Evolutionary conservation across 2,797 vertebrate species (phyloP).

Genomic region (Picus viridis): DNA sequence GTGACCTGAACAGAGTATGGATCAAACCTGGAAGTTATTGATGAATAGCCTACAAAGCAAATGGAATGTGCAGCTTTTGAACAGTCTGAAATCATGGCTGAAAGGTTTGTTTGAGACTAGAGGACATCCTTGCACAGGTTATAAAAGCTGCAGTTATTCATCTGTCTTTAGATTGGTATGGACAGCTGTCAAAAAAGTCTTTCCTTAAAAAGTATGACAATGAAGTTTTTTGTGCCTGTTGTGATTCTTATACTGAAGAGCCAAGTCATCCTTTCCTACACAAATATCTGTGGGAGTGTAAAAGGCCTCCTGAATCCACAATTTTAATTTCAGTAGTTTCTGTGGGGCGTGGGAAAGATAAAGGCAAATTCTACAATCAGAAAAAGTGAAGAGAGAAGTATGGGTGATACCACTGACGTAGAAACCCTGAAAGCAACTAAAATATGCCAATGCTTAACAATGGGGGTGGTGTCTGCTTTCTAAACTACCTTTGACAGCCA

Average conservation of each 20-base stretch:
- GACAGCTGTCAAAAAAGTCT: neutral
- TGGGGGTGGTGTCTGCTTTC: neutral
- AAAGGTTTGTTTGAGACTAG: neutral
- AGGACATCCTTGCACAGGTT: neutral
- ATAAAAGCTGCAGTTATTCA: neutral
- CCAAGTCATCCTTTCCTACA: slow-evolving; percentile 26
- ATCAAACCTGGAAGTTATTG: neutral
- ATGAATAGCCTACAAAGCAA: neutral
- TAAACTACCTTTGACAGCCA: neutral
- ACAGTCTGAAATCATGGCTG: neutral
- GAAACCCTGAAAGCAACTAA: neutral
- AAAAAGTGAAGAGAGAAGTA: neutral
- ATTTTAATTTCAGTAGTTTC: slow-evolving; percentile 5
- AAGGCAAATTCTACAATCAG: neutral
- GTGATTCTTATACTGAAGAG: slow-evolving; percentile 1
- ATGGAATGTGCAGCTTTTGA: neutral
- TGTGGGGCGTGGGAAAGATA: neutral
- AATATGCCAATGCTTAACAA: neutral
- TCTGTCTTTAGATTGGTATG: neutral
- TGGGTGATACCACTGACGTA: neutral
- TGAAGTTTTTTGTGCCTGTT: neutral
- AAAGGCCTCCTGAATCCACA: neutral
- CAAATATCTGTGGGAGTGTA: slow-evolving; percentile 19
- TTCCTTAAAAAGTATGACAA: neutral
- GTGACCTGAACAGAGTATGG: neutral